Percentiles rank a stretch among this genome's conserved stretches.
Conservation (phyloP, 2,113 vertebrate species). For the Cebus imitator region DNA sequence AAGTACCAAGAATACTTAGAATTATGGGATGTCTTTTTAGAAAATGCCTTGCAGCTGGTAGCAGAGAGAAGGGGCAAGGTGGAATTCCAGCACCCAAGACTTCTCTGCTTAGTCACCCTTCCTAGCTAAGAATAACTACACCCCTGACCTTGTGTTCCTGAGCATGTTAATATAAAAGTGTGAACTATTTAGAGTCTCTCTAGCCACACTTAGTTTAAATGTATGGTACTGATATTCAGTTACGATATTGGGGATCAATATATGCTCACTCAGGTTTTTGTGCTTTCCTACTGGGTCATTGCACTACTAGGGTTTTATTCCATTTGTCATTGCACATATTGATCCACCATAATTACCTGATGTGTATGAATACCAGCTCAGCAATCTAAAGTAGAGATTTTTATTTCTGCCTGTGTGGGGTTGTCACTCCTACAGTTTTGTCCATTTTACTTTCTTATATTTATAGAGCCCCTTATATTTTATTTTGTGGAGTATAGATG, state of each 20-base stretch:
- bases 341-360: conserved; percentile 22
- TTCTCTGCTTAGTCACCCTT: neutral
- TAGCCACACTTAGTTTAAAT: neutral
- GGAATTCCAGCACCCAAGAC: neutral
- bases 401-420: neutral
- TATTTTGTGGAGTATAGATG: neutral
- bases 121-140: neutral
- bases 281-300: neutral
- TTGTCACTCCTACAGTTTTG: neutral
- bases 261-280: neutral
- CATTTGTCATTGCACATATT: neutral
- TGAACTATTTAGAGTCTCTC: neutral
- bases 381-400: neutral
- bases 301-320: neutral
- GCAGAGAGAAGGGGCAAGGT: neutral
- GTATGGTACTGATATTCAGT: neutral
- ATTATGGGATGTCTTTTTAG: conserved; percentile 6
- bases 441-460: conserved; percentile 21
- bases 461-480: neutral
- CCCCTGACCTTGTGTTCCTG: neutral
- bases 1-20: neutral
- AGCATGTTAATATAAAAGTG: neutral
- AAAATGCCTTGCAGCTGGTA: neutral
- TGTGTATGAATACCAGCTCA: neutral
- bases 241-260: neutral